Percentiles rank a stretch among this genome's conserved stretches.
These are phyloP conservation scores for Anastatus disparis DNA, from an alignment of 1,140 invertebrate genomes.

Conservation along the genomic window DNA sequence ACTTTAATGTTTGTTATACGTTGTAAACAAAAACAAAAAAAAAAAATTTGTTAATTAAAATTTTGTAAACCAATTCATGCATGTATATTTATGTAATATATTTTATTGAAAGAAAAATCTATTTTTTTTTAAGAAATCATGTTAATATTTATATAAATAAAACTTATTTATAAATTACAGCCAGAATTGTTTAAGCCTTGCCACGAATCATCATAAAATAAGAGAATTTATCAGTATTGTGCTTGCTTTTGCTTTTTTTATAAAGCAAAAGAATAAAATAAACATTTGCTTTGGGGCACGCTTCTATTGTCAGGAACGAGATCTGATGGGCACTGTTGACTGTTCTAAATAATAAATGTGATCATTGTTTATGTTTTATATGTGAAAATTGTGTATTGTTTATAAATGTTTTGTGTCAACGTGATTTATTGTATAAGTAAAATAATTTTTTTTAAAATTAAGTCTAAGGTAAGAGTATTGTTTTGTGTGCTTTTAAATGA, in stretches of 20 bases:
- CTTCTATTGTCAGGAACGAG: not conserved
- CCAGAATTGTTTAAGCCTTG: not conserved
- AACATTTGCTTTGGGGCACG: not conserved
- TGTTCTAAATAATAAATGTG: not conserved
- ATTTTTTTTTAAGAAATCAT: no score
- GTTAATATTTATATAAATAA: slow-evolving; percentile 38
- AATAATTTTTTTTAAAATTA: no score
- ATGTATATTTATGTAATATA: no score
- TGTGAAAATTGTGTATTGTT: not conserved
- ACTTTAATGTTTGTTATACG: no score
- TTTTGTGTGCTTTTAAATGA: no score
- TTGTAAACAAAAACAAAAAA: no score
- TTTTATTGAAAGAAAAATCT: no score
- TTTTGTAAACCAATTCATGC: no score
- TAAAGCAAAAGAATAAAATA: not conserved
- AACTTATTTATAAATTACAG: slow-evolving; percentile 40
- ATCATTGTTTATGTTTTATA: not conserved
- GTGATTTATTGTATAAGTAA: not conserved
- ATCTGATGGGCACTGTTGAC: not conserved
- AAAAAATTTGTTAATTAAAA: no score
- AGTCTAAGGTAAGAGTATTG: no score
- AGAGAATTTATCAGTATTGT: slow-evolving; percentile 1
- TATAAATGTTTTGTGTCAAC: no score
- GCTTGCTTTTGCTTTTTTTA: not conserved
- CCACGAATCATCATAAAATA: not conserved